Evolutionary conservation across 2,888 invertebrate species (phyloP), one percentile per base, ranked within the genome.

Genomic region (Merodon equestris): DNA sequence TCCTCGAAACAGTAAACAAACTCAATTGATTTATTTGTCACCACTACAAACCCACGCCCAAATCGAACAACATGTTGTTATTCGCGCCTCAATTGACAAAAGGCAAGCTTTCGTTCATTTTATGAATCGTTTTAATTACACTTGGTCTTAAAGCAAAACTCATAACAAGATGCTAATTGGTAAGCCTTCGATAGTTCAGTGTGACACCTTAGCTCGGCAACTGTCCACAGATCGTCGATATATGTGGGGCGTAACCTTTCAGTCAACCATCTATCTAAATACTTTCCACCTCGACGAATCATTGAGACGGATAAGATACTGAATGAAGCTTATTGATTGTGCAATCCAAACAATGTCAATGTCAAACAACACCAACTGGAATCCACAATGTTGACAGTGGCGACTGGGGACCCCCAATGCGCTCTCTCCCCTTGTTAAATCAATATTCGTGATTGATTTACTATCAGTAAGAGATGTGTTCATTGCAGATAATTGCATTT

Each of bases 401-500:
- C 27, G n/a, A n/a, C n/a, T n/a, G n/a, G n/a, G n/a, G n/a, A n/a
- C n/a, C n/a, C n/a, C n/a, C n/a, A n/a, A n/a, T n/a, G n/a, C n/a
- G n/a, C n/a, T n/a, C n/a, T n/a, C n/a, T n/a, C n/a, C n/a, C n/a
- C n/a, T n/a, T n/a, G n/a, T 53, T 53, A 72, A 36, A 48, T 72
- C 77, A 64, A 67, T 50, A 60, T 54, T 76, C 50, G 34, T 63
- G 72, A 72, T 77, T 72, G 77, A 77, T 67, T 77, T 67, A 77
- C 66, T 71, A 61, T 56, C 40, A 4, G 14, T 47, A 42, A 4
- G 27, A 19, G 40, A 47, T 40, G 36, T 58, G 17, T 45, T 57
- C 53, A 53, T 44, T 40, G 36, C 34, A 54, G 67, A 18, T 67
- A 58, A 72, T 72, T 61, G 56, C 42, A 51, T 45, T 38, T 60